Base-by-base conservation (phyloP, 2,888 invertebrate species). In the Kuschelorhynchus macadamiae region DNA sequence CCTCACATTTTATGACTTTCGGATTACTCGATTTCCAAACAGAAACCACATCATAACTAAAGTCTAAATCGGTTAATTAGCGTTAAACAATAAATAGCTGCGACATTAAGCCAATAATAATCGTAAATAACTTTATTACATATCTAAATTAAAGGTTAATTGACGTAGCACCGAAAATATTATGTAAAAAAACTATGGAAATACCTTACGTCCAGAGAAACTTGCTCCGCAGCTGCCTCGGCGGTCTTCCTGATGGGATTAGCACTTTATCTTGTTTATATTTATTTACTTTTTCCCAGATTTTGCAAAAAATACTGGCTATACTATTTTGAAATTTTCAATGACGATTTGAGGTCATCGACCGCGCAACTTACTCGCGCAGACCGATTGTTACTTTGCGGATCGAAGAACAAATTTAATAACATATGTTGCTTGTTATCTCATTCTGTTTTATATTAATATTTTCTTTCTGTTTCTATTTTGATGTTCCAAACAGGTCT, bases 311-410 rank as follows among this genome's bases (percentile, higher is more conserved):
- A 55, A 55, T 17, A n/a, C 42, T 42, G 20, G 21, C 21, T n/a
- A 7, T 11, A 17, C 32, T 67, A 36, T 69, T 64, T 69, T 69
- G 44, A 64, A 61, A 49, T 59, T 32, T 57, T 66, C 70, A 70
- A 70, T 70, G 70, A 61, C 70, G 42, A 65, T 18, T 70, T 65
- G 30, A 70, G 65, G 70, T 70, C 70, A 66, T 62, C 70, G 52
- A 57, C 50, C 61, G 52, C 70, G 70, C 70, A 70, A 12, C 44
- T 32, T 5, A n/a, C 36, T 18, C 14, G 53, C 52, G 47, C 59
- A 59, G n/a, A 47, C 9, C n/a, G 7, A n/a, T n/a, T n/a, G n/a
- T n/a, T n/a, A n/a, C n/a, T n/a, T n/a, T n/a, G n/a, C n/a, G n/a
- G n/a, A n/a, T n/a, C n/a, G n/a, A n/a, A n/a, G n/a, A n/a, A n/a